Base-by-base conservation (phyloP, 2,888 invertebrate species). In the Gastracanthus pulcherrimus region DNA sequence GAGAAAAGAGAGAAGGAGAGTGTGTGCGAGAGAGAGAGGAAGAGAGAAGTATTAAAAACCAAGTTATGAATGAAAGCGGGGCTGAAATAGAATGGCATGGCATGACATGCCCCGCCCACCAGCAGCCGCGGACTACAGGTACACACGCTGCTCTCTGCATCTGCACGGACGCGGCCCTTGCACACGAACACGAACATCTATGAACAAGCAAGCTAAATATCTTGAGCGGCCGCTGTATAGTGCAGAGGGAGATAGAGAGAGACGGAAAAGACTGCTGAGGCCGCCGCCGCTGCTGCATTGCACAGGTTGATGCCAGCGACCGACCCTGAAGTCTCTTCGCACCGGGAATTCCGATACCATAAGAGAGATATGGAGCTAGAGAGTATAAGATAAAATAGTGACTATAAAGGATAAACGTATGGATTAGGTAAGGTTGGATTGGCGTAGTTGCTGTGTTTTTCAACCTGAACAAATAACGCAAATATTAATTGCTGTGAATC, bases 21-120 rank as follows among this genome's bases (percentile, higher is more conserved):
- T 13, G 48, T 19, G 48, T 19, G 48, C 26, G 71, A 62, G 66
- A n/a, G n/a, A n/a, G n/a, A n/a, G n/a, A n/a, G n/a, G n/a, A n/a
- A n/a, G n/a, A n/a, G n/a, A 58, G 85, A 87, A 89, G 89, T 90
- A 89, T 90, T 90, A 90, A 90, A 91, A 90, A 89, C 88, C 87
- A 84, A 90, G 89, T 91, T 91, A 90, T 91, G 91, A 91, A 91
- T 90, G 91, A 90, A 90, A 90, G 88, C 88, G 85, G 87, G 83
- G 88, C 89, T 90, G 90, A 90, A 91, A 90, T 90, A 91, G 91
- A 91, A 89, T 90, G 90, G 90, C 89, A 89, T 90, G 90, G 90
- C 89, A 89, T 86, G 86, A 86, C 86, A 88, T 86, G 90, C 88
- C 88, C 89, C 89, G 90, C 90, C 90, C 89, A 90, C 89, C 86